Percentiles rank a stretch among this genome's conserved stretches.
Conservation (phyloP, 2,797 vertebrate species). For the Propithecus deckenii region DNA sequence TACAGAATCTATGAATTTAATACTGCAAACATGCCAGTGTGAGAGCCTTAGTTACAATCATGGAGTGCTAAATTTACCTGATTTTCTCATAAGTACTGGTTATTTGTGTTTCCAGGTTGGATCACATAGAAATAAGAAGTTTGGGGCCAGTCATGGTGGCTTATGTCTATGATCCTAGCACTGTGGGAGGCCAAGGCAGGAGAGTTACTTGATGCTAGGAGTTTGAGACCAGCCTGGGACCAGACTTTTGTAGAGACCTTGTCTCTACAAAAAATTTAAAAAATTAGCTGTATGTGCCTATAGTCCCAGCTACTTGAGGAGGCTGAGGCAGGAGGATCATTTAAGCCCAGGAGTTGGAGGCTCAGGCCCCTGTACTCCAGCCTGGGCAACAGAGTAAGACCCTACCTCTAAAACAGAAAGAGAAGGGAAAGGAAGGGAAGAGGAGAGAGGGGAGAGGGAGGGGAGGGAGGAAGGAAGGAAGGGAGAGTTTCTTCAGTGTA, state of each 20-base stretch:
- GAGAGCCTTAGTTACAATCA: not conserved
- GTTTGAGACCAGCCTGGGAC: not conserved
- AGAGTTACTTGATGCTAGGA: not conserved
- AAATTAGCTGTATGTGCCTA: not conserved
- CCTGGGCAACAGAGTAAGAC: not conserved
- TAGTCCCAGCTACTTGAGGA: not conserved
- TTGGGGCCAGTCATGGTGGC: not conserved
- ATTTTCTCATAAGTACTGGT: not conserved
- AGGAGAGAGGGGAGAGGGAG: too few species aligned
- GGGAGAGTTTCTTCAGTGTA: not conserved
- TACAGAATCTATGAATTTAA: not conserved
- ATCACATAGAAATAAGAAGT: not conserved
- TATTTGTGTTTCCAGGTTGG: not conserved
- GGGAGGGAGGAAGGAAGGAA: rapidly evolving
- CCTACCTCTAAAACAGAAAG: too few species aligned
- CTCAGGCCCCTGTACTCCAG: not conserved
- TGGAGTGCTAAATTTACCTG: not conserved
- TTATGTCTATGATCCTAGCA: not conserved
- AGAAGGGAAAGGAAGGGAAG: too few species aligned
- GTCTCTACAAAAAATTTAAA: not conserved
- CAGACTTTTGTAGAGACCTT: too few species aligned
- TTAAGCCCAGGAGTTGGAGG: not conserved
- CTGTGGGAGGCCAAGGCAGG: not conserved
- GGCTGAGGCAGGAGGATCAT: not conserved
- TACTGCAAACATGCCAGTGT: rapidly evolving